phyloP scores from a whole-genome alignment of 2,113 vertebrate species.

The Brienomyrus longianalis region DNA sequence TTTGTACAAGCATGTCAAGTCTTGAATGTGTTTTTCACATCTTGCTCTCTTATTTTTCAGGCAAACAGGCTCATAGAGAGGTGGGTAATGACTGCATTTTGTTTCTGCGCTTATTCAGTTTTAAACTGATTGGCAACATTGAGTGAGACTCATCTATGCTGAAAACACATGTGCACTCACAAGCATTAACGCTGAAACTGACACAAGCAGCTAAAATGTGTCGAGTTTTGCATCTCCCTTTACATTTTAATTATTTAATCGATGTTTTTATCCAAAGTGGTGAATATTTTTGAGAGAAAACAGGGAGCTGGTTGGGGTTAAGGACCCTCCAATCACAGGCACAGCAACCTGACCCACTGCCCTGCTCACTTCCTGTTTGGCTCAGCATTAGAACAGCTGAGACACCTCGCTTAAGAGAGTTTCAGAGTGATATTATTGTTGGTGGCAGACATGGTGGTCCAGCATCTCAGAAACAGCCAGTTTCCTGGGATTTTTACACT shows the following conservation, averaged over 20 bases:
- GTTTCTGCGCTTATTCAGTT: neutral
- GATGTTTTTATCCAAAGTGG: neutral
- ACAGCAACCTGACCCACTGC: neutral
- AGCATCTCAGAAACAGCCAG: neutral
- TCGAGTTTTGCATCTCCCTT: neutral
- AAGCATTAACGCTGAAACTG: neutral
- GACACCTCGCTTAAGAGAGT: neutral
- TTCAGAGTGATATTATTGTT: neutral
- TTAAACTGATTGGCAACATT: neutral
- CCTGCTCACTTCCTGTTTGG: neutral
- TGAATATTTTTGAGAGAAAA: neutral
- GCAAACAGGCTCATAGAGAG: neutral
- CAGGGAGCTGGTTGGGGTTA: neutral
- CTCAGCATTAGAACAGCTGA: neutral
- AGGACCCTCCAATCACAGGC: neutral
- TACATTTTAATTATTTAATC: neutral
- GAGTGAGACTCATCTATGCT: neutral
- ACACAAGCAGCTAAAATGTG: neutral
- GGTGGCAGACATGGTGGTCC: neutral
- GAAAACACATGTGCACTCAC: neutral
- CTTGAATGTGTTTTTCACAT: neutral
- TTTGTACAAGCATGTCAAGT: neutral
- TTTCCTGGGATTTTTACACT: neutral
- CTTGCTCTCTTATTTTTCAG: neutral
- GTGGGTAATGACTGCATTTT: neutral